Percentiles rank a stretch among this genome's conserved stretches.
Conservation (phyloP, 2,113 vertebrate genomes). For the Cynopterus brachyotis region DNA sequence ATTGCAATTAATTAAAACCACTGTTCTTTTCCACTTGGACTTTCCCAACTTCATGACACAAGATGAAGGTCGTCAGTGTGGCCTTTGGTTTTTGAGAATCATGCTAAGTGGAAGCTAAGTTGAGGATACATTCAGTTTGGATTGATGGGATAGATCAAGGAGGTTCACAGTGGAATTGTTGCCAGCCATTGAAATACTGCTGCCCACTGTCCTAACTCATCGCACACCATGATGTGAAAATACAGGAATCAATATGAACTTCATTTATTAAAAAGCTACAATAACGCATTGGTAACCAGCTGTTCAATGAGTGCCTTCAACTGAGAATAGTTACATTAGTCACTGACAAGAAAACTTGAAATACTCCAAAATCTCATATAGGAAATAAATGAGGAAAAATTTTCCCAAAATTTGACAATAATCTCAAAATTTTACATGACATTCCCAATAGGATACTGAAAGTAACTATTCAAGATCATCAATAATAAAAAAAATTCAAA, state of each 20-base stretch:
- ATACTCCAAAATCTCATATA: slow-evolving; percentile 5
- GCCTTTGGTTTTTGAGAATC: neutral
- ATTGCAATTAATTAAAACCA: neutral
- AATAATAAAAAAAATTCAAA: neutral
- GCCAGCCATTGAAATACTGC: neutral
- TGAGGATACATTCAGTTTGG: slow-evolving; percentile 23
- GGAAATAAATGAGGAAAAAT: slow-evolving; percentile 8
- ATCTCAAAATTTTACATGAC: neutral
- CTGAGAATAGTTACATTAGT: neutral
- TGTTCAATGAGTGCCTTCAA: neutral
- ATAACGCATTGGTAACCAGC: neutral
- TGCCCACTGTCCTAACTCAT: neutral
- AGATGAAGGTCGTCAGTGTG: neutral
- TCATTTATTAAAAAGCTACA: neutral
- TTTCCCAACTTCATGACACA: neutral
- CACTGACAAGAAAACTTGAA: neutral
- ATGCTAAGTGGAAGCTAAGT: slow-evolving; percentile 9
- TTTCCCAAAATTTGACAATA: neutral
- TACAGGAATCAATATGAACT: neutral
- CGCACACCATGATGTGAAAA: neutral
- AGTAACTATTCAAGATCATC: neutral
- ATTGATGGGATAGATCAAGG: slow-evolving; percentile 13
- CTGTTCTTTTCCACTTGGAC: neutral
- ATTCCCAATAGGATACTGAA: neutral
- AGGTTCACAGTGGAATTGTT: neutral